Percentiles rank a stretch among this genome's conserved stretches.
Conservation (phyloP, 2,797 vertebrate genomes). For the Ctenopoma multispine region DNA sequence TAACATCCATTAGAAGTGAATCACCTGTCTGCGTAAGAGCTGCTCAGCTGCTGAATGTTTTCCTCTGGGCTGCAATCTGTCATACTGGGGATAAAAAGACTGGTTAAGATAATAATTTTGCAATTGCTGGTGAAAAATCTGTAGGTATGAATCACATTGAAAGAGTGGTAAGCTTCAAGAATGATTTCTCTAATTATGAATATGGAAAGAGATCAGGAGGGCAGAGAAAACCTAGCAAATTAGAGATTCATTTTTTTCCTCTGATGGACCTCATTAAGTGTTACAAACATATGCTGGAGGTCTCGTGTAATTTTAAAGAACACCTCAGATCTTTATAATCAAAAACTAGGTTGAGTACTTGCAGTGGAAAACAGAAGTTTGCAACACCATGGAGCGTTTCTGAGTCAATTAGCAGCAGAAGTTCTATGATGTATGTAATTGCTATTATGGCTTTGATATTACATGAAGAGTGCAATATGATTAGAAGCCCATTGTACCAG, state of each 20-base stretch:
- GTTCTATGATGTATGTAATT: slow-evolving; percentile 35
- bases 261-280: slow-evolving; percentile 43
- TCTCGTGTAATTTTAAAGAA: slow-evolving; percentile 24
- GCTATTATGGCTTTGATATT: slow-evolving; percentile 36
- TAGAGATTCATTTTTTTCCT: slow-evolving; percentile 11
- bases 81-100: slow-evolving; percentile 42
- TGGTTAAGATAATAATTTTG: slow-evolving; percentile 46
- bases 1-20: slow-evolving; percentile 79
- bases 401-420: slow-evolving; percentile 32
- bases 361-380: slow-evolving; percentile 14
- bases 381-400: neutral
- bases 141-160: slow-evolving; percentile 39
- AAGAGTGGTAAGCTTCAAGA: slow-evolving; percentile 27
- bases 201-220: slow-evolving; percentile 13
- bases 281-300: slow-evolving; percentile 20
- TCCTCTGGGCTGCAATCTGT: slow-evolving; percentile 68
- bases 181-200: slow-evolving; percentile 39
- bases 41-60: slow-evolving; percentile 61
- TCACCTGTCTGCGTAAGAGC: slow-evolving; percentile 69
- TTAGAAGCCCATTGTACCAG: slow-evolving; percentile 21
- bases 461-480: slow-evolving; percentile 31
- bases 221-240: slow-evolving; percentile 26
- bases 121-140: slow-evolving; percentile 42
- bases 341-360: slow-evolving; percentile 18
- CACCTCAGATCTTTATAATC: slow-evolving; percentile 12